These are phyloP conservation scores for Physeter macrocephalus DNA, from an alignment of 2,113 vertebrate species.

Conservation along the genomic window DNA sequence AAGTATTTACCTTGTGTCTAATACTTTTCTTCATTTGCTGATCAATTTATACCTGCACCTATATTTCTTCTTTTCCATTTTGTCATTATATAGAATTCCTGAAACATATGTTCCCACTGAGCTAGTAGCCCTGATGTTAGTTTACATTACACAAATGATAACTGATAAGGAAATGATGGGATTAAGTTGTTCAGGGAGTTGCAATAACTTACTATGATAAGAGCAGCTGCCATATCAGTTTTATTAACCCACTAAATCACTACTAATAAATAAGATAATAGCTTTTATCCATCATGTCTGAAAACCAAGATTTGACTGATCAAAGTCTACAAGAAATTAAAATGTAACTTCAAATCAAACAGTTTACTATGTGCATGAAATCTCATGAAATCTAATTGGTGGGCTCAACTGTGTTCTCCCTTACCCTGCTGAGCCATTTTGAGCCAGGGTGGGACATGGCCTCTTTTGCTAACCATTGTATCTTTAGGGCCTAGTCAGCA, in stretches of 20 bases:
- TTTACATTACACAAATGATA: constrained; percentile 82
- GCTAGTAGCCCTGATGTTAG: constrained; percentile 76
- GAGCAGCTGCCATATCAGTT: constrained; percentile 86
- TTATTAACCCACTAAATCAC: constrained; percentile 87
- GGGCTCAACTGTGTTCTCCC: background rate
- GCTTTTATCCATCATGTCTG: constrained; percentile 78
- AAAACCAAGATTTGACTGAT: constrained; percentile 80
- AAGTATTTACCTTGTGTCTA: constrained; percentile 33
- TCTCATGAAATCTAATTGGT: background rate
- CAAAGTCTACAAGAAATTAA: constrained; percentile 83
- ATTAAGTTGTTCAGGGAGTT: constrained; percentile 84
- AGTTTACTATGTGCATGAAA: background rate
- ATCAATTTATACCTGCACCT: background rate
- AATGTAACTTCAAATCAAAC: constrained; percentile 79
- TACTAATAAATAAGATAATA: constrained; percentile 87
- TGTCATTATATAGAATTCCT: constrained; percentile 68
- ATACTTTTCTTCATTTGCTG: constrained; percentile 26
- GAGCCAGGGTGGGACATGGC: background rate
- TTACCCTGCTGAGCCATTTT: background rate
- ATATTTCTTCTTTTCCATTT: constrained; percentile 45
- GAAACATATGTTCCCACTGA: constrained; percentile 81
- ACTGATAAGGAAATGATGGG: constrained; percentile 87
- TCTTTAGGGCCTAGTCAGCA: background rate
- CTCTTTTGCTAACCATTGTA: background rate
- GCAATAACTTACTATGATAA: constrained; percentile 84